Base-by-base conservation (phyloP, 2,888 invertebrate genomes). In the Galerucella pusilla region DNA sequence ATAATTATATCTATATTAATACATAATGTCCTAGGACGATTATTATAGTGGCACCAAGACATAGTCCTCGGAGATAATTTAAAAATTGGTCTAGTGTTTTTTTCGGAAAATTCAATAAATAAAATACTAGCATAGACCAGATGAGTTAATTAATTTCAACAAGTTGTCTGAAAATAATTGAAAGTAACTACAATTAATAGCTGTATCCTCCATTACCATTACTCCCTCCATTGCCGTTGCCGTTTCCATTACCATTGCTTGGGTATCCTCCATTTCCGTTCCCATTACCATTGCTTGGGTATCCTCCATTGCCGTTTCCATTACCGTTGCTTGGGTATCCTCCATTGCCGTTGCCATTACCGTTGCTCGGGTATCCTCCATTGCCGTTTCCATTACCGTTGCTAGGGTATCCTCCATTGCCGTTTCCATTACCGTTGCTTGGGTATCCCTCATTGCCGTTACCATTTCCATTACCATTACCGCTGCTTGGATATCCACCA, bases 401-500 rank as follows among this genome's bases (percentile, higher is more conserved):
- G 7, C 79, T n/a, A n/a, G 68, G 68, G 28, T 69, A 69, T 16
- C 68, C 74, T 25, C 73, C 74, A 46, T 77, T 76, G 6, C 75
- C 75, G 65, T 77, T 73, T 5, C 79, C 75, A n/a, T 74, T 72
- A 3, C 68, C 74, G n/a, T 78, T 74, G 4, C 35, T 35, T 35
- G 35, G 35, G 7, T 35, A 35, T 7, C 35, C 35, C 1, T 77
- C 75, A 69, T 78, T 74, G 49, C 75, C 75, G 45, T 79, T 73
- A 16, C 74, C 74, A 45, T 70, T 73, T 6, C 77, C 77, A 54
- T 78, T 75, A 7, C 79, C 79, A 69, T 78, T 77, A 49, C 75
- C 77, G 52, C 71, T 71, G n/a, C 78, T 74, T 66, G 79, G 80
- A 54, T 80, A 80, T 25, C 81, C 79, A 2, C 73, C 64, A 20